These are phyloP conservation scores for Neosilurus mollespiculum DNA, from an alignment of 2,797 vertebrate species.

Conservation along the genomic window DNA sequence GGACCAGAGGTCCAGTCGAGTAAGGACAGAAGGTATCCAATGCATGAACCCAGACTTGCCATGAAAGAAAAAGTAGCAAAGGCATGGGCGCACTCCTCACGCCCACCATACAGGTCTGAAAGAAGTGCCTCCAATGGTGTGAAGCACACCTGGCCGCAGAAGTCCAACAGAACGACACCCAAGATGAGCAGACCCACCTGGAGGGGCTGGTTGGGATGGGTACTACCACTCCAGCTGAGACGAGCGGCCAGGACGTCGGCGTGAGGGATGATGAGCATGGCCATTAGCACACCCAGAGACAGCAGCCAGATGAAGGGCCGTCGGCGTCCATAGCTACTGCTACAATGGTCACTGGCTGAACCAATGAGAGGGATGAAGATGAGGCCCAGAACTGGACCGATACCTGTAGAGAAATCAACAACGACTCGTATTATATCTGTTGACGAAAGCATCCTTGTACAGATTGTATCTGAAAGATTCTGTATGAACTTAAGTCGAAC, in stretches of 20 bases:
- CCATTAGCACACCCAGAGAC: constrained; percentile 76
- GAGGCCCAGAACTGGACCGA: constrained; percentile 78
- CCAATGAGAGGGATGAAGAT: constrained; percentile 81
- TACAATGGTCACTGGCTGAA: constrained; percentile 80
- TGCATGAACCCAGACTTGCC: constrained; percentile 79
- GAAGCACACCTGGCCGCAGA: constrained; percentile 80
- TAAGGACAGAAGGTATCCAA: constrained; percentile 77
- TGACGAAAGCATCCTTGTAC: neutral
- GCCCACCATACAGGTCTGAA: constrained; percentile 75
- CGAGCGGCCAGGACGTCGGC: constrained; percentile 71
- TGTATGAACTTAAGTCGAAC: neutral
- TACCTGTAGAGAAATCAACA: constrained; percentile 62
- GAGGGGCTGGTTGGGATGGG: constrained; percentile 64
- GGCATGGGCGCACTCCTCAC: constrained; percentile 75
- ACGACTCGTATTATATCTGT: neutral
- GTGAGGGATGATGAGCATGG: constrained; percentile 78
- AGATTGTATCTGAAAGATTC: neutral
- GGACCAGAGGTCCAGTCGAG: constrained; percentile 76
- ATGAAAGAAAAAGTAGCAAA: constrained; percentile 83
- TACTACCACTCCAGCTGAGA: constrained; percentile 68
- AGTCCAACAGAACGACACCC: constrained; percentile 79
- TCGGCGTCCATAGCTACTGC: constrained; percentile 75
- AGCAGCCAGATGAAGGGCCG: constrained; percentile 82
- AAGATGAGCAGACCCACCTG: constrained; percentile 78
- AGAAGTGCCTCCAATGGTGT: constrained; percentile 78